These are phyloP conservation scores for Antrozous pallidus DNA, from an alignment of 2,797 vertebrate genomes.

Conservation along the genomic window DNA sequence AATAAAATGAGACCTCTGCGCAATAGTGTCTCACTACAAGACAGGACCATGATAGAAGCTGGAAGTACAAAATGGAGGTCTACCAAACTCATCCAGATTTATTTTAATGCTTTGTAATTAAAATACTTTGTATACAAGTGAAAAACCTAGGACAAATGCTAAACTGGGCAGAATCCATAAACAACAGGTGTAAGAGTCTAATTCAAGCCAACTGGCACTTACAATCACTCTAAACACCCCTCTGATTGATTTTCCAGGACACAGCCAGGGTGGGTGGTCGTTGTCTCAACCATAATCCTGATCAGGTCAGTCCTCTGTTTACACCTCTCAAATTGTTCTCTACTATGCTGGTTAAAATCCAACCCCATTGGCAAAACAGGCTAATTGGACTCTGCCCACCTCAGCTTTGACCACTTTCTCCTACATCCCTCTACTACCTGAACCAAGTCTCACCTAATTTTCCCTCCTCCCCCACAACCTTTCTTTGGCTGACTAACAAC, in stretches of 20 bases:
- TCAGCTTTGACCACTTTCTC: background rate
- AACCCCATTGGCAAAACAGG: background rate
- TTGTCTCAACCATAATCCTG: slow-evolving; percentile 15
- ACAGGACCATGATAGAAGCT: background rate
- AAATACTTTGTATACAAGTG: slow-evolving; percentile 11
- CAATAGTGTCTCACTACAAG: background rate
- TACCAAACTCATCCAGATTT: background rate
- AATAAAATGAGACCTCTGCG: slow-evolving; percentile 5
- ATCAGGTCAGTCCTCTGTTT: background rate
- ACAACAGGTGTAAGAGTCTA: background rate
- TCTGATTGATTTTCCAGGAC: slow-evolving; percentile 27
- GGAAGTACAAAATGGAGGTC: slow-evolving; percentile 10
- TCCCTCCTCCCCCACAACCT: background rate
- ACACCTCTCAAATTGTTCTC: slow-evolving; percentile 20
- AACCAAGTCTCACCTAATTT: background rate
- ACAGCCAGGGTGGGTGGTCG: background rate
- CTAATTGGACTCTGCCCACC: background rate
- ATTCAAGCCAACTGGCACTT: background rate
- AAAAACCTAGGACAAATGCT: background rate
- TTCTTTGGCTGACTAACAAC: background rate
- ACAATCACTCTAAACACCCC: background rate
- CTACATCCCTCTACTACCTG: background rate
- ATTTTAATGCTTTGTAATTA: slow-evolving; percentile 41
- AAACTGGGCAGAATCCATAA: slow-evolving; percentile 6
- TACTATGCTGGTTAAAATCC: slow-evolving; percentile 1